These are phyloP conservation scores for Aphidoletes aphidimyza DNA, from an alignment of 2,888 invertebrate genomes.

Conservation along the genomic window DNA sequence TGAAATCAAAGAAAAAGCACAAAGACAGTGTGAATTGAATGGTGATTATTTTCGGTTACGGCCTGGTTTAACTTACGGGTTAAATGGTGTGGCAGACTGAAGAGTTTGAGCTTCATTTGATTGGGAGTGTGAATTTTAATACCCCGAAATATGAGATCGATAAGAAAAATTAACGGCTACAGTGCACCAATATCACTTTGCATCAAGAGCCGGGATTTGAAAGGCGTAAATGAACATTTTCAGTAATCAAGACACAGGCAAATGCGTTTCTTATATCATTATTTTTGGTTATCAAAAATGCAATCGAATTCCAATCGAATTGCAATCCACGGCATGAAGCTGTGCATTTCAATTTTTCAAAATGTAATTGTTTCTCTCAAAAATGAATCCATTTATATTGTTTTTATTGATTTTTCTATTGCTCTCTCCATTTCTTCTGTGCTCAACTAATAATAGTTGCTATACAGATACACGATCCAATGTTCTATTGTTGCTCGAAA, in stretches of 20 bases:
- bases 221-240: neutral
- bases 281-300: neutral
- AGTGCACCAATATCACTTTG: too few species aligned
- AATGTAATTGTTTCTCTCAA: neutral
- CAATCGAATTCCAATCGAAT: neutral
- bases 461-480: neutral
- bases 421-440: neutral
- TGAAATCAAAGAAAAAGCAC: too few species aligned
- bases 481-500: neutral
- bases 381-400: neutral
- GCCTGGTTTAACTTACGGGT: too few species aligned
- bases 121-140: too few species aligned
- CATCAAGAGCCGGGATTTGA: too few species aligned
- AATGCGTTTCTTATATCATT: too few species aligned
- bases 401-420: constrained; percentile 21
- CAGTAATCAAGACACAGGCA: too few species aligned
- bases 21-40: too few species aligned
- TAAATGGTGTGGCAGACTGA: too few species aligned
- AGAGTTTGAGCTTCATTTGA: too few species aligned
- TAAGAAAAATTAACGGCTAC: too few species aligned
- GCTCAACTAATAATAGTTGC: neutral
- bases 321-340: constrained; percentile 13
- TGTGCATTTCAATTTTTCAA: constrained; percentile 7
- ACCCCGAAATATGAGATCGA: too few species aligned
- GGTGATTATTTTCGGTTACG: neutral